Evolutionary conservation across 2,888 invertebrate genomes (phyloP).

Genomic region (Alcis repandata): DNA sequence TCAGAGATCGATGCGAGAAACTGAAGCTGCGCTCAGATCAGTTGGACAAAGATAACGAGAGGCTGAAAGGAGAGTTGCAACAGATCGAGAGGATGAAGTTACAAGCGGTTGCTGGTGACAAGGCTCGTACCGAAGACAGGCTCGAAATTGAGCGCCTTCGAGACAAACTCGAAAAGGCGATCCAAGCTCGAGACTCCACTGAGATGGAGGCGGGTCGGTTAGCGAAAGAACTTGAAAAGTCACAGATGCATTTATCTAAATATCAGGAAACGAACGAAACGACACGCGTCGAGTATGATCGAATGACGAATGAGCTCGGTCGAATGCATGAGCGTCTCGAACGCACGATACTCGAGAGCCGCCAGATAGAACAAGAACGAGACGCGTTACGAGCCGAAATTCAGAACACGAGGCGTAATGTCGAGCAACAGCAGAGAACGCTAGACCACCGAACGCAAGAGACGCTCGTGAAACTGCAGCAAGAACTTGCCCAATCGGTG

Average conservation of each 20-base stretch:
- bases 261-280: conserved; percentile 94
- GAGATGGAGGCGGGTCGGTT: conserved; percentile 94
- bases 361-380: conserved; percentile 90
- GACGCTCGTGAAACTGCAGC: conserved; percentile 90
- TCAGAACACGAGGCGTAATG: conserved; percentile 88
- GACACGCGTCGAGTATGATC: conserved; percentile 94
- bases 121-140: conserved; percentile 89
- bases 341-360: conserved; percentile 89
- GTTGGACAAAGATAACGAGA: conserved; percentile 87
- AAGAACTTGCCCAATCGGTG: conserved; percentile 90
- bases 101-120: conserved; percentile 89
- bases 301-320: conserved; percentile 93
- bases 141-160: conserved; percentile 94
- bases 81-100: conserved; percentile 92
- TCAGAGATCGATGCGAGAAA: conserved; percentile 94
- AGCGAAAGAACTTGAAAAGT: conserved; percentile 94
- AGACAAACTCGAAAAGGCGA: conserved; percentile 94
- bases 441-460: conserved; percentile 90
- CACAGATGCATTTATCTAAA: conserved; percentile 93
- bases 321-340: conserved; percentile 93
- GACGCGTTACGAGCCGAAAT: conserved; percentile 90
- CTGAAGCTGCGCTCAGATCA: conserved; percentile 90
- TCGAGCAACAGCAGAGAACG: conserved; percentile 89
- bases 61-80: conserved; percentile 80
- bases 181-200: conserved; percentile 92